A percentile compares a stretch with the other conserved stretches of the same genome.
Evolutionary conservation across 2,888 invertebrate species (phyloP).

Genomic region (Diaperis boleti): DNA sequence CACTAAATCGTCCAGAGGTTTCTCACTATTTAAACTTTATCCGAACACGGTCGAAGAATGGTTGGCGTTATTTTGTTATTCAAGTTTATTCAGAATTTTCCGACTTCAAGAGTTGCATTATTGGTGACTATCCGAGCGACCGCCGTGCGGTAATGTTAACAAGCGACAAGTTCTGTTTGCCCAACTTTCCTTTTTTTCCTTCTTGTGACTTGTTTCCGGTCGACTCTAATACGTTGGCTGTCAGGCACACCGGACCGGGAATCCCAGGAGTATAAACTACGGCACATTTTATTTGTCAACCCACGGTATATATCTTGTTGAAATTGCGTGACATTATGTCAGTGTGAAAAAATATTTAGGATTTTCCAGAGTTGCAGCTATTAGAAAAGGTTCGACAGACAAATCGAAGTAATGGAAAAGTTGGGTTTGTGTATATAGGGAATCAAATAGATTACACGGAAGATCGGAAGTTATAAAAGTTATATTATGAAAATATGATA

Average conservation of each 20-base stretch:
- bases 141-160: slow-evolving; percentile 35
- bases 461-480: too few species aligned
- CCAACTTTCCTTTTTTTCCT: slow-evolving; percentile 36
- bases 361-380: slow-evolving; percentile 2
- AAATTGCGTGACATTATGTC: slow-evolving; percentile 33
- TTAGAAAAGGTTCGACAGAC: not conserved
- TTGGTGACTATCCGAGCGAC: slow-evolving; percentile 20
- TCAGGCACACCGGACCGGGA: slow-evolving; percentile 39
- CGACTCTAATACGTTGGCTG: slow-evolving; percentile 37
- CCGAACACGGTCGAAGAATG: slow-evolving; percentile 20
- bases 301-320: slow-evolving; percentile 31
- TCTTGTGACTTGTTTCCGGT: slow-evolving; percentile 38
- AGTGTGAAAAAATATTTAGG: slow-evolving; percentile 16
- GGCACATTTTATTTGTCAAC: slow-evolving; percentile 42
- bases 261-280: slow-evolving; percentile 33
- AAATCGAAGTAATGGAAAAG: not conserved
- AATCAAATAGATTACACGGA: too few species aligned
- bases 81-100: slow-evolving; percentile 34
- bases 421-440: too few species aligned
- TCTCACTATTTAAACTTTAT: slow-evolving; percentile 33
- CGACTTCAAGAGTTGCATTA: slow-evolving; percentile 17
- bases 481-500: too few species aligned
- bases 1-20: slow-evolving; percentile 23
- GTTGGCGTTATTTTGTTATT: slow-evolving; percentile 29
- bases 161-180: slow-evolving; percentile 37